Evolutionary conservation across 2,113 vertebrate genomes (phyloP).

Genomic region (Coryphaenoides rupestris): DNA sequence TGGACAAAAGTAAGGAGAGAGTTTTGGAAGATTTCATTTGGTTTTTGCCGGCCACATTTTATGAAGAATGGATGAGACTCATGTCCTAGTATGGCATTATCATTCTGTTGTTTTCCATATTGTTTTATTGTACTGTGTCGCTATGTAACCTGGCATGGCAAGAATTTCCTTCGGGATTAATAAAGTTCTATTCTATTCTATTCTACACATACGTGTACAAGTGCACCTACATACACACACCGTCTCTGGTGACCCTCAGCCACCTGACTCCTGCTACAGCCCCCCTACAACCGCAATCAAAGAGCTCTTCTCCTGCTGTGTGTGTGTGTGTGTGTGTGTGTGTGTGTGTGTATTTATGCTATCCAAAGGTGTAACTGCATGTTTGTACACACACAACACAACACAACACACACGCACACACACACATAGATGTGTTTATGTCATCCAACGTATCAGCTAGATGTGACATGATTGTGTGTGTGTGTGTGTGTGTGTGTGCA

Average conservation of each 20-base stretch:
- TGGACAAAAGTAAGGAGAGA: conserved; percentile 27
- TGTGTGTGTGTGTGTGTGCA: conserved; percentile 34
- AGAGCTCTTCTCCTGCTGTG: conserved; percentile 52
- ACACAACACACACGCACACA: no score
- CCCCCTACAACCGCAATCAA: conserved; percentile 71
- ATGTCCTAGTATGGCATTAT: conserved; percentile 49
- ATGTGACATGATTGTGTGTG: conserved; percentile 19
- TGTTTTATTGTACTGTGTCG: no score
- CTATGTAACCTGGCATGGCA: no score
- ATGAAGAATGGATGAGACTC: conserved; percentile 56
- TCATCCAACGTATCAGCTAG: neutral
- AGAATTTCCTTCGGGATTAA: no score
- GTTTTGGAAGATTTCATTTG: conserved; percentile 16
- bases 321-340: conserved; percentile 32
- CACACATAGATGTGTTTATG: conserved; percentile 19
- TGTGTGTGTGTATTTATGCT: conserved; percentile 33
- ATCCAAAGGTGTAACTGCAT: conserved; percentile 22
- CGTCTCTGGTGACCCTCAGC: conserved; percentile 40
- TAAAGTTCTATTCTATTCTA: no score
- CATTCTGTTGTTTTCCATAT: no score
- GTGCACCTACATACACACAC: conserved; percentile 22
- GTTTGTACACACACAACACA: neutral
- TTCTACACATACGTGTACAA: conserved; percentile 1
- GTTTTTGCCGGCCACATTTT: conserved; percentile 25
- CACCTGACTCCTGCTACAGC: conserved; percentile 60